phyloP scores from a whole-genome alignment of 2,113 vertebrate species.

The Cairina moschata region DNA sequence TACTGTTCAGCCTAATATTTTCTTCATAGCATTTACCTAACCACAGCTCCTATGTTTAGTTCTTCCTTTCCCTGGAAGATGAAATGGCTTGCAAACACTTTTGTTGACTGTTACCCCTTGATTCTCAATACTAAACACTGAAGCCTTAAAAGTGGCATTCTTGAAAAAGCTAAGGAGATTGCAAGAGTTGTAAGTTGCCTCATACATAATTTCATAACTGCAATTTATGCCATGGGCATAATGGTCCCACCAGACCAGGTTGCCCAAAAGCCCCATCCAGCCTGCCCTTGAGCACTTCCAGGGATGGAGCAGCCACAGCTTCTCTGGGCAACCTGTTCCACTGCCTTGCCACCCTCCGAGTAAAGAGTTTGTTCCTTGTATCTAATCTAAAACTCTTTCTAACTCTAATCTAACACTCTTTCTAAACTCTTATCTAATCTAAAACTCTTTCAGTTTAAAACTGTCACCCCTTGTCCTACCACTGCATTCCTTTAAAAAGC shows the following conservation, averaged over 20 bases:
- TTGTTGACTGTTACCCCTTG: neutral
- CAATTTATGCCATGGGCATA: neutral
- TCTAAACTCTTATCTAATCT: neutral
- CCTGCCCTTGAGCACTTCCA: too few relatives aligned
- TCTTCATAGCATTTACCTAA: neutral
- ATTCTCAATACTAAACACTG: neutral
- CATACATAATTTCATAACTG: neutral
- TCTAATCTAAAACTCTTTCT: neutral
- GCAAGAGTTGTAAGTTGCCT: neutral
- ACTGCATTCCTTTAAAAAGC: neutral
- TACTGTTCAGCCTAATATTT: neutral
- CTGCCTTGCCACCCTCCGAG: neutral
- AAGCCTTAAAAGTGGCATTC: neutral
- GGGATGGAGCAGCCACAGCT: neutral
- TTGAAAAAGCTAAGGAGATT: neutral
- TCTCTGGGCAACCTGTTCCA: neutral
- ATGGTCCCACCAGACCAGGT: neutral
- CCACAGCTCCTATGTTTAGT: neutral
- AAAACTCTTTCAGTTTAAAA: neutral
- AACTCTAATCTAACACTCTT: too few relatives aligned
- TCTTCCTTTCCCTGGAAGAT: neutral
- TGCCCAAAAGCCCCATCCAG: neutral
- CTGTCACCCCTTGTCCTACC: neutral
- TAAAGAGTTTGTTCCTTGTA: neutral
- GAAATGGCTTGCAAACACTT: neutral